phyloP scores from a whole-genome alignment of 2,888 invertebrate species.

The Beris chalybata region DNA sequence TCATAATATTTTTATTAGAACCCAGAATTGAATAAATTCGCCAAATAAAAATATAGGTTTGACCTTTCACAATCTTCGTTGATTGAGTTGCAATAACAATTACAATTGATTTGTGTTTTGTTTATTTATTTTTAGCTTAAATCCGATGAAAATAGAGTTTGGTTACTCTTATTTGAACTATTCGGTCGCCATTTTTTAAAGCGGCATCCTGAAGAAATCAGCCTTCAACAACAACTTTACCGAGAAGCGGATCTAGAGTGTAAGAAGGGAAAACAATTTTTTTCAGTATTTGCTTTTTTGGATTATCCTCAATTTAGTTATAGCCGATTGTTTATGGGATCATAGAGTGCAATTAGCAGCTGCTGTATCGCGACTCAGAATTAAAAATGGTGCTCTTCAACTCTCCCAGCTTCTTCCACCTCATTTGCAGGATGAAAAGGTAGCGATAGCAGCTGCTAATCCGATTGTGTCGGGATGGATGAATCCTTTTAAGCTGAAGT shows the following conservation, averaged over 20 bases:
- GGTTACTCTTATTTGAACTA: slow-evolving; percentile 62
- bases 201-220: slow-evolving; percentile 49
- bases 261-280: slow-evolving; percentile 37
- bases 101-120: no score
- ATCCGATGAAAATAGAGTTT: slow-evolving; percentile 55
- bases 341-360: slow-evolving; percentile 73
- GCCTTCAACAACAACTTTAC: slow-evolving; percentile 46
- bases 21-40: no score
- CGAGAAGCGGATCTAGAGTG: slow-evolving; percentile 49
- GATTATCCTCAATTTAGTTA: slow-evolving; percentile 39
- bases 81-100: no score
- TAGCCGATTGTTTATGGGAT: slow-evolving; percentile 67
- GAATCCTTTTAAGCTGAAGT: slow-evolving; percentile 73
- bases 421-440: slow-evolving; percentile 71
- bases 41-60: background rate
- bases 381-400: slow-evolving; percentile 70
- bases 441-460: slow-evolving; percentile 61
- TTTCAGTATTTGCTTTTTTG: background rate
- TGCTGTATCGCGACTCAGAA: slow-evolving; percentile 73
- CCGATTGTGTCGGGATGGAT: slow-evolving; percentile 76
- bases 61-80: background rate
- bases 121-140: slow-evolving; percentile 5
- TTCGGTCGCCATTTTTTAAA: slow-evolving; percentile 58
- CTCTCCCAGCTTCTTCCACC: slow-evolving; percentile 70
- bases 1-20: no score